Evolutionary conservation across 2,888 invertebrate genomes (phyloP), one percentile per base, ranked within the genome.

Genomic region (Odontothrips loti): DNA sequence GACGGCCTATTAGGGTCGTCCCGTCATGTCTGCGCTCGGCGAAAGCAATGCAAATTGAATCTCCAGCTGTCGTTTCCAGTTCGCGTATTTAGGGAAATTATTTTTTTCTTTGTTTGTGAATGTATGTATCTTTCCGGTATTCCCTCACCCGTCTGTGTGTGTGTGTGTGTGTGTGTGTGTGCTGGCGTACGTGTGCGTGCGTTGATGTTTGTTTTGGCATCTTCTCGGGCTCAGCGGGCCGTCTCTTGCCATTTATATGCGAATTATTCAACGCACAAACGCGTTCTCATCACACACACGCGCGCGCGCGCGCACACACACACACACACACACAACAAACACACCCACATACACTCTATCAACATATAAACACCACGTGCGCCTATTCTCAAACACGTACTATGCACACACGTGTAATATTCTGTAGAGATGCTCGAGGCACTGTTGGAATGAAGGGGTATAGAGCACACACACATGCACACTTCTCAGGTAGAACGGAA

Each of bases 161-260:
- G n/a, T n/a, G n/a, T n/a, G 34, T 43, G 34, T 43, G 34, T 43
- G 34, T 43, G 58, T n/a, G 58, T 58, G 58, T 15, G 58, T 58
- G 20, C 58, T 17, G 23, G 23, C 68, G 68, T n/a, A 63, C 20
- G 51, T 51, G 58, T 75, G 68, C 68, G 68, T 75, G 68, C 68
- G 23, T 75, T 23, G 68, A 75, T 75, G 68, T 75, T 75, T 75
- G 68, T 75, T 75, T 75, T 75, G 68, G 68, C 68, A 75, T 75
- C 34, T 43, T 43, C 34, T 43, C 68, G 27, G 23, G 27, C 23
- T 4, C 23, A 23, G 27, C 68, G 11, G 68, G 11, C 68, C 68
- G 68, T 23, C 68, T 75, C 68, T 23, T 27, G 68, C 68, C 68
- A 75, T 75, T 75, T 75, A 75, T 75, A 75, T 75, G 68, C 68